Percentiles rank a stretch among this genome's conserved stretches.
phyloP scores from a whole-genome alignment of 2,888 invertebrate species.

The Bedellia somnulentella region DNA sequence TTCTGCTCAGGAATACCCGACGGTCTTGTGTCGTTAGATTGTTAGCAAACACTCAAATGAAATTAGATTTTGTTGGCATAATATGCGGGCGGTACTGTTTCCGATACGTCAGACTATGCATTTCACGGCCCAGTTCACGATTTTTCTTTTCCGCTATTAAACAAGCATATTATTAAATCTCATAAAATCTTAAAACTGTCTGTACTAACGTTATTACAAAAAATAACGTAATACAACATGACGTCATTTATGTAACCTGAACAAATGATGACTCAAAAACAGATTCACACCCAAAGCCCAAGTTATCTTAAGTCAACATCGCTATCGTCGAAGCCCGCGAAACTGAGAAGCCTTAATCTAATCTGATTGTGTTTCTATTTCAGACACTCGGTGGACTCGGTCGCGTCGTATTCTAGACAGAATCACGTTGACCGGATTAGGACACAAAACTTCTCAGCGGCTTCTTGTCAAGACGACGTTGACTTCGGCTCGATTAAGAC shows the following conservation, averaged over 20 bases:
- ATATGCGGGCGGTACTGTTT: no score
- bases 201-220: background rate
- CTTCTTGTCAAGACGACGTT: slow-evolving; percentile 56
- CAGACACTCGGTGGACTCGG: slow-evolving; percentile 63
- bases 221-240: slow-evolving; percentile 20
- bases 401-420: slow-evolving; percentile 63
- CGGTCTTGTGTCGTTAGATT: no score
- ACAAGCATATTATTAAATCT: no score
- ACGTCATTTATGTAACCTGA: slow-evolving; percentile 20
- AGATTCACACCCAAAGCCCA: slow-evolving; percentile 20
- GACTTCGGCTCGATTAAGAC: slow-evolving; percentile 55
- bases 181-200: no score
- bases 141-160: no score
- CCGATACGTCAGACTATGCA: no score
- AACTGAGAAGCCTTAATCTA: slow-evolving; percentile 29
- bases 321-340: slow-evolving; percentile 20
- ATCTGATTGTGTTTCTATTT: slow-evolving; percentile 34
- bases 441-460: slow-evolving; percentile 57
- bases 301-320: slow-evolving; percentile 33
- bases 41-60: no score
- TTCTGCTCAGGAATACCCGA: no score
- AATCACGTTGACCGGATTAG: slow-evolving; percentile 62
- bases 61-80: no score
- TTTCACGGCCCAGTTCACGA: no score
- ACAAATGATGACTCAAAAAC: slow-evolving; percentile 24